These are phyloP conservation scores for Nomada hirtipes DNA, from an alignment of 2,888 invertebrate species.

Conservation along the genomic window DNA sequence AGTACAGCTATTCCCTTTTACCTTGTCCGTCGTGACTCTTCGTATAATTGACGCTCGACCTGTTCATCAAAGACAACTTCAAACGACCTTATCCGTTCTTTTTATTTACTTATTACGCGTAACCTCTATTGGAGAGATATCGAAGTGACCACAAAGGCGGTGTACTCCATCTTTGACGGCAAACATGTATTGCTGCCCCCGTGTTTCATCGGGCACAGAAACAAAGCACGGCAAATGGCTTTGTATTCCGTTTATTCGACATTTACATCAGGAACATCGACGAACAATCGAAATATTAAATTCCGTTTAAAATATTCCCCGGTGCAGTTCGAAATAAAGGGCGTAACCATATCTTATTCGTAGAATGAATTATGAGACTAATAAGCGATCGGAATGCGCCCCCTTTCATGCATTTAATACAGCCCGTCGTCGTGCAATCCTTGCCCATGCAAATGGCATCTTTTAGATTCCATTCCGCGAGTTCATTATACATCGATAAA, in stretches of 20 bases:
- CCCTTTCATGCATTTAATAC: constrained; percentile 30
- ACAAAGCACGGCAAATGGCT: constrained; percentile 53
- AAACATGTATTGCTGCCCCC: constrained; percentile 43
- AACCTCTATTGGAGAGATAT: constrained; percentile 38
- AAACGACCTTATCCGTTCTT: not conserved
- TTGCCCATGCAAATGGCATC: constrained; percentile 28
- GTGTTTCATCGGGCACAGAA: constrained; percentile 49
- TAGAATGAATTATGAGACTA: constrained; percentile 48
- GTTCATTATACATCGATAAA: constrained; percentile 10
- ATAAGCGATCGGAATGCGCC: constrained; percentile 59
- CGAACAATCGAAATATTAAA: constrained; percentile 65
- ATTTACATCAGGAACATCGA: constrained; percentile 39
- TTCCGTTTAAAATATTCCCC: constrained; percentile 54
- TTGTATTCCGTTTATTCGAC: constrained; percentile 42
- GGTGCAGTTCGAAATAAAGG: constrained; percentile 29
- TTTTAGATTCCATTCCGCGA: constrained; percentile 18
- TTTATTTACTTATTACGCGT: constrained; percentile 48
- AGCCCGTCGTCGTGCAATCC: constrained; percentile 4
- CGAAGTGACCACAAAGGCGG: constrained; percentile 62
- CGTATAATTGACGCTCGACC: constrained; percentile 40
- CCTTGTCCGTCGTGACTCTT: constrained; percentile 1
- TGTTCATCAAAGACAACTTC: constrained; percentile 35
- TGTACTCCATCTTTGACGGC: constrained; percentile 51
- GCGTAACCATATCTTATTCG: constrained; percentile 47
- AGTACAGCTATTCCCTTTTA: constrained; percentile 18